phyloP scores from a whole-genome alignment of 2,113 vertebrate genomes.

The Pelusios castaneus region DNA sequence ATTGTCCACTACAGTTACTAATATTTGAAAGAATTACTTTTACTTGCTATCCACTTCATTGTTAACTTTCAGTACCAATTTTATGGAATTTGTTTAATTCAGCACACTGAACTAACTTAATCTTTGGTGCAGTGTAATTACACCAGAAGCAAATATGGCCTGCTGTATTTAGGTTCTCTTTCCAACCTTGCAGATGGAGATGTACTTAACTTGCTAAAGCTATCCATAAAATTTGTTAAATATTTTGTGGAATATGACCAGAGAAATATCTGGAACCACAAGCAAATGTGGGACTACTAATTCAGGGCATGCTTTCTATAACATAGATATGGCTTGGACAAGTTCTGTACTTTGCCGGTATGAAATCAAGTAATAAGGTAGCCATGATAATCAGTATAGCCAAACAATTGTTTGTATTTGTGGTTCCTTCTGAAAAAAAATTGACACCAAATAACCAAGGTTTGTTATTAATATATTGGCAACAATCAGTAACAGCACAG shows the following conservation, averaged over 20 bases:
- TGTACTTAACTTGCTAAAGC: neutral
- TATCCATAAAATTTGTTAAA: neutral
- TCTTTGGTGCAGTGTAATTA: neutral
- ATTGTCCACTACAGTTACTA: neutral
- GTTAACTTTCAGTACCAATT: neutral
- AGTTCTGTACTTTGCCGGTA: neutral
- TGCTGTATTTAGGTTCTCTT: neutral
- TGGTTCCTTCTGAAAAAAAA: neutral
- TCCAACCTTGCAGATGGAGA: fast-evolving
- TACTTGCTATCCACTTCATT: neutral
- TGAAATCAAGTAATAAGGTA: neutral
- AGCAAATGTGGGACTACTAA: neutral
- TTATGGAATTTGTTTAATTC: neutral
- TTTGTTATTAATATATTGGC: neutral
- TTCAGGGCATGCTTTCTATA: neutral
- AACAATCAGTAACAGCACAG: neutral
- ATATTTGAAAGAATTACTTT: neutral
- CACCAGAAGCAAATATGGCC: neutral
- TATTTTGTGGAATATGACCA: neutral
- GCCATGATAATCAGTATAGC: neutral
- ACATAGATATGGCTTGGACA: neutral
- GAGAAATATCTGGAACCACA: neutral
- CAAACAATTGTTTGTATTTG: neutral
- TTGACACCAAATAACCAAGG: neutral
- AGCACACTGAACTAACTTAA: neutral